A percentile compares a stretch with the other conserved stretches of the same genome.
Evolutionary conservation across 2,888 invertebrate genomes (phyloP).

Genomic region (Oxyteleia sp.): DNA sequence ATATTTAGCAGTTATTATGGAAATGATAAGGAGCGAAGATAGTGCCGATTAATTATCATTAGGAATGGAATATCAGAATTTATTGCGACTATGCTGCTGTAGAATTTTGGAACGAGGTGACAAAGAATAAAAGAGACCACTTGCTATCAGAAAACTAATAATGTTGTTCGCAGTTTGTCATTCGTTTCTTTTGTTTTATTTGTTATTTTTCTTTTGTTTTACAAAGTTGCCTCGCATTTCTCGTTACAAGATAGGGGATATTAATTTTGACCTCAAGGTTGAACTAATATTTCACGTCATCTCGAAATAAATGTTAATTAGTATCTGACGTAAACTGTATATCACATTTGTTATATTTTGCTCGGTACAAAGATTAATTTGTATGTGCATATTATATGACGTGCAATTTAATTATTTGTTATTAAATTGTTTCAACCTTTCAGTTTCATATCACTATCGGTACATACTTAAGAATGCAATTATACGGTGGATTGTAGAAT

Average conservation of each 20-base stretch:
- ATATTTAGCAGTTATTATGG: conserved; percentile 21
- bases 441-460: no score
- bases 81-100: background rate
- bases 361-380: conserved; percentile 13
- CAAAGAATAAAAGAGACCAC: background rate
- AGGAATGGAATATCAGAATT: background rate
- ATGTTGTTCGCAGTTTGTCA: no score
- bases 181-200: no score
- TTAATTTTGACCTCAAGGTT: conserved; percentile 6
- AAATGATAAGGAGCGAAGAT: conserved; percentile 16
- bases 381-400: background rate
- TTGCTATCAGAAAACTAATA: background rate
- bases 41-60: background rate
- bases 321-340: conserved; percentile 2
- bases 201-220: no score
- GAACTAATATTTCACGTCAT: conserved; percentile 11
- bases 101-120: background rate
- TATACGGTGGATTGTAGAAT: no score
- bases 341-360: background rate
- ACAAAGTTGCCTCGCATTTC: no score
- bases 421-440: background rate
- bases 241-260: no score
- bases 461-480: background rate
- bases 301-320: conserved; percentile 25
- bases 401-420: background rate